Base-by-base conservation (phyloP, 2,888 invertebrate genomes). In the Chesias legatella region DNA sequence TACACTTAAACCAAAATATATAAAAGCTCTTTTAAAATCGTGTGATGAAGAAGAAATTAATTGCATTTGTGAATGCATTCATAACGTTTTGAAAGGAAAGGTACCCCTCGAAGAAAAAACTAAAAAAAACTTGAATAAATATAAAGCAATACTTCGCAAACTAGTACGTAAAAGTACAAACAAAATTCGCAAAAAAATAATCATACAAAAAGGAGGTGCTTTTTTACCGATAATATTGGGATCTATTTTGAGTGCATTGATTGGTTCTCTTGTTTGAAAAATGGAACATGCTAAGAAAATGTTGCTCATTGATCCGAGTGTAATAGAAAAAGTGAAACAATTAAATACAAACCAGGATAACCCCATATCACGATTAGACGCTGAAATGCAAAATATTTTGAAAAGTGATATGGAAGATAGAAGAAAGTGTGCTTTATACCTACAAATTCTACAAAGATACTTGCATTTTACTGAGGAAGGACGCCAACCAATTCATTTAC, bases 381-480 rank as follows among this genome's bases (percentile, higher is more conserved):
- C 7, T 7, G 43, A 43, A 33, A 58, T 40, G 56, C 50, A 55
- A 33, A 53, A 39, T 45, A 53, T 43, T 30, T 37, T 43, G 6
- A 43, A 37, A 7, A 43, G 36, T 23, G 17, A 43, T 20, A 33
- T 37, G 5, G 40, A 56, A 5, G 58, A 58, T 37, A 44, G 53
- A 34, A 47, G 53, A 40, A 58, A 60, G 30, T 56, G 54, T 23
- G 35, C 49, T 29, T 21, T 36, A 36, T 58, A 61, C 30, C 36
- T 56, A 34, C 56, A 58, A 55, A 41, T 43, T 22, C 13, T 61
- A 13, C 57, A 54, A 37, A 46, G 58, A 43, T 61, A 53, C 39
- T 34, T 57, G 27, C 37, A 58, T 30, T 55, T 58, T 26, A 40
- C 24, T 22, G 42, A 37, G 24, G 25, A 53, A 49, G 48, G 44